Evolutionary conservation across 2,888 invertebrate genomes (phyloP).

Genomic region (Amaurobius ferox): DNA sequence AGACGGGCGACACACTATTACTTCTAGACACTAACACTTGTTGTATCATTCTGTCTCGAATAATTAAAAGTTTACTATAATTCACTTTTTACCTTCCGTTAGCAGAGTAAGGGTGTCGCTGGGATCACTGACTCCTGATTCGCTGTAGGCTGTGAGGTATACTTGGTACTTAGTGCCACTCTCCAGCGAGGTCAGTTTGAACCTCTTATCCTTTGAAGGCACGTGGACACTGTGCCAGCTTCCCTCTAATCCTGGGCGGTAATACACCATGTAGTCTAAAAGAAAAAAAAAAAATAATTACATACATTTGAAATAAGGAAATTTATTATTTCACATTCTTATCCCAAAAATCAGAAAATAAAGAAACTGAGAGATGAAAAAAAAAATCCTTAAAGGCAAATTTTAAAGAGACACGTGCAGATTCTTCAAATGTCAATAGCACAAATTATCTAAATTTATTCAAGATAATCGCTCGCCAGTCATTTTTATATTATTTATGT

Average conservation of each 20-base stretch:
- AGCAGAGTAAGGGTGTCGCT: constrained; percentile 69
- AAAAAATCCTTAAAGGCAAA: too few species aligned
- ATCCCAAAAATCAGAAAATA: too few species aligned
- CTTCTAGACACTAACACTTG: too few species aligned
- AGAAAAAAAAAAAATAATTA: neutral
- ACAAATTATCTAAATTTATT: too few species aligned
- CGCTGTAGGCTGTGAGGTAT: constrained; percentile 73
- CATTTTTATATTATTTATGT: too few species aligned
- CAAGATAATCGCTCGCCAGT: too few species aligned
- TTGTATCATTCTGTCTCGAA: too few species aligned
- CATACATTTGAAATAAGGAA: neutral
- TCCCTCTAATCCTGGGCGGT: constrained; percentile 63
- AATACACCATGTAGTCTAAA: constrained; percentile 69
- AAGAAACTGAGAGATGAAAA: too few species aligned
- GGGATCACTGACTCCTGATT: constrained; percentile 73
- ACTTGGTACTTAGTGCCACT: constrained; percentile 74
- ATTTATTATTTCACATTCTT: too few species aligned
- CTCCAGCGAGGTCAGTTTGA: constrained; percentile 72
- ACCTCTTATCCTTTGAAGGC: constrained; percentile 65
- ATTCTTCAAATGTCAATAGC: too few species aligned
- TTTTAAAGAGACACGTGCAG: too few species aligned
- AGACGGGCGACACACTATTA: too few species aligned
- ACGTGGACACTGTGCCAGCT: constrained; percentile 71
- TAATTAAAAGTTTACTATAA: neutral
- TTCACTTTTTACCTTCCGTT: constrained; percentile 53